A percentile compares a stretch with the other conserved stretches of the same genome.
Conservation (phyloP, 2,888 invertebrate genomes). For the Zaprionus bogoriensis region DNA sequence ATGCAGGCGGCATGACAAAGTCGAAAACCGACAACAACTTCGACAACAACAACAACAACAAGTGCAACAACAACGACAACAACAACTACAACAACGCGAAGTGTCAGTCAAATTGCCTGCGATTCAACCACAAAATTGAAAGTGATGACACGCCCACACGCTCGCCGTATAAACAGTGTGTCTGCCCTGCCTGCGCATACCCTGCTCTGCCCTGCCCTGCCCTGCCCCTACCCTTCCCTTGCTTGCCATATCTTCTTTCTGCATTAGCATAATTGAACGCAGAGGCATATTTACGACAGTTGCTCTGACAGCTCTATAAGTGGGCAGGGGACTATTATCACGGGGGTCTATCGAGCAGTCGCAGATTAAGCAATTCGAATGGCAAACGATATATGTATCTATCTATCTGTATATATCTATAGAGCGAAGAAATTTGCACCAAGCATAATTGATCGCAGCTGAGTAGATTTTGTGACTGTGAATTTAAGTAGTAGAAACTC, state of each 20-base stretch:
- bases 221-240: background rate
- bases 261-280: background rate
- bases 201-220: no score
- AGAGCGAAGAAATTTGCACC: no score
- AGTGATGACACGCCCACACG: constrained; percentile 73
- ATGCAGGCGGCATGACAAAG: constrained; percentile 63
- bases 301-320: background rate
- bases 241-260: background rate
- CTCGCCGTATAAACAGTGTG: background rate
- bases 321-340: background rate
- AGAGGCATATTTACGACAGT: background rate
- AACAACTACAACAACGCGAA: background rate
- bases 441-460: no score
- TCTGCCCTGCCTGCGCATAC: background rate
- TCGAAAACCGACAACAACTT: constrained; percentile 8
- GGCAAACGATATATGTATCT: no score
- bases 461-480: no score
- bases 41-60: background rate
- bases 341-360: no score
- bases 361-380: no score
- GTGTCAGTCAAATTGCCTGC: constrained; percentile 60
- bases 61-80: background rate
- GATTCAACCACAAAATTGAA: constrained; percentile 55
- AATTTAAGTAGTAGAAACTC: no score
- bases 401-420: no score